Base-by-base conservation (phyloP, 2,888 invertebrate genomes). In the Microdon myrmicae region DNA sequence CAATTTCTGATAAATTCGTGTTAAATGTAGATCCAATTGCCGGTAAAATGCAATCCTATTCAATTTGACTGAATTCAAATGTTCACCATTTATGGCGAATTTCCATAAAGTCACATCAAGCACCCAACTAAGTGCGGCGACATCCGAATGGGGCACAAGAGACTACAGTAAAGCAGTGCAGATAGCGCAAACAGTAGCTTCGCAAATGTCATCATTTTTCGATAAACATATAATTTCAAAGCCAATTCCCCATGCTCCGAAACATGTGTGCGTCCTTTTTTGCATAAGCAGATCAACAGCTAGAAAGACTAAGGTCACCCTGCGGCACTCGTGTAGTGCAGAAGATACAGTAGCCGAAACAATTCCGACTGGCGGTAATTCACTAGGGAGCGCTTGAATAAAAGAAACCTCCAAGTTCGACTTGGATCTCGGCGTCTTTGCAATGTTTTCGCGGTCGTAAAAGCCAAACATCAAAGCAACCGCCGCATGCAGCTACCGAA, bases 51-150 rank as follows among this genome's bases (percentile, higher is more conserved):
- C n/a, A n/a, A n/a, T n/a, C n/a, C n/a, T n/a, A n/a, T n/a, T n/a
- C n/a, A n/a, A n/a, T n/a, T n/a, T n/a, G n/a, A n/a, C n/a, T n/a
- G n/a, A n/a, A n/a, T n/a, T n/a, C n/a, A 64, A 64, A 58, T 58
- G 64, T 58, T 64, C 64, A 64, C 64, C 64, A 64, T 64, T 58
- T 64, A 58, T 53, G 64, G 64, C 58, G 58, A 64, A 64, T 64
- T 64, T 64, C 64, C 64, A 64, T 64, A 64, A 64, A 64, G 64
- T 47, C 43, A 64, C 64, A 58, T 37, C 47, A 43, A 53, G 51
- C n/a, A 25, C 29, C 31, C 38, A 19, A 29, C 29, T 43, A 16
- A 34, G n/a, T 31, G 35, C 6, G 23, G 47, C 54, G 22, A 28
- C 45, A 49, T 37, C 56, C 44, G 34, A 44, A 39, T 41, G 41